Conservation (phyloP, 23 tunicate genomes). For the Styela plicata region DNA sequence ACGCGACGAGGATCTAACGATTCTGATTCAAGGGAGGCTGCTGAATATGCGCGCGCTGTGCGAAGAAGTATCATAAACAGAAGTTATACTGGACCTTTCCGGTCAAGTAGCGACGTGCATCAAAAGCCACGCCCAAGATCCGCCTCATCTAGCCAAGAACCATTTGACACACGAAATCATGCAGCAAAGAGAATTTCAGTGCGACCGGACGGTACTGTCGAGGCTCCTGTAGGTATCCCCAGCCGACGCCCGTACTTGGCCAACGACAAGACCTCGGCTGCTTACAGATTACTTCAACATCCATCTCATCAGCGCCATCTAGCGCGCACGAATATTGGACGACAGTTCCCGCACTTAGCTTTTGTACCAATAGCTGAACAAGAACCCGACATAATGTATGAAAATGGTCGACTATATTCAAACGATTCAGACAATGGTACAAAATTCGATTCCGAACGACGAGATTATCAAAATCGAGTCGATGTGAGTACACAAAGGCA, state of each 20-base stretch:
- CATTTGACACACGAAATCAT: not conserved
- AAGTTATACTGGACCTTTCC: conserved; percentile 2
- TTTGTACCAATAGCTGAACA: conserved; percentile 32
- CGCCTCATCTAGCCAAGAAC: not conserved
- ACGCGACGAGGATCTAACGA: conserved; percentile 8
- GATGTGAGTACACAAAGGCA: conserved; percentile 24
- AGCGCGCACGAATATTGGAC: conserved; percentile 6
- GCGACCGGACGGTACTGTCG: conserved; percentile 17
- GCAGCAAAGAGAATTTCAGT: conserved; percentile 7
- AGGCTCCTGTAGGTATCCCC: not conserved
- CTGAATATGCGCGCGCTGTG: not conserved
- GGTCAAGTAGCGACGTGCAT: not conserved
- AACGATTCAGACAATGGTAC: not conserved
- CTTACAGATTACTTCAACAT: conserved; percentile 17
- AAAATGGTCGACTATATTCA: conserved; percentile 19
- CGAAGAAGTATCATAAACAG: conserved; percentile 15
- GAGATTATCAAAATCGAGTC: conserved; percentile 54
- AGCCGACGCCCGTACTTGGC: conserved; percentile 13
- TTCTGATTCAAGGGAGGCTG: conserved; percentile 12
- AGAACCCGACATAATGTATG: conserved; percentile 24
- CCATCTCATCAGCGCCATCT: not conserved
- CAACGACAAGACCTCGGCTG: conserved; percentile 18
- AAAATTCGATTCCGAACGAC: conserved; percentile 16
- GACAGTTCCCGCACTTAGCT: not conserved
- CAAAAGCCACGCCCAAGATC: conserved; percentile 12